phyloP scores from a whole-genome alignment of 1,140 invertebrate species.

The Bombus picipes region DNA sequence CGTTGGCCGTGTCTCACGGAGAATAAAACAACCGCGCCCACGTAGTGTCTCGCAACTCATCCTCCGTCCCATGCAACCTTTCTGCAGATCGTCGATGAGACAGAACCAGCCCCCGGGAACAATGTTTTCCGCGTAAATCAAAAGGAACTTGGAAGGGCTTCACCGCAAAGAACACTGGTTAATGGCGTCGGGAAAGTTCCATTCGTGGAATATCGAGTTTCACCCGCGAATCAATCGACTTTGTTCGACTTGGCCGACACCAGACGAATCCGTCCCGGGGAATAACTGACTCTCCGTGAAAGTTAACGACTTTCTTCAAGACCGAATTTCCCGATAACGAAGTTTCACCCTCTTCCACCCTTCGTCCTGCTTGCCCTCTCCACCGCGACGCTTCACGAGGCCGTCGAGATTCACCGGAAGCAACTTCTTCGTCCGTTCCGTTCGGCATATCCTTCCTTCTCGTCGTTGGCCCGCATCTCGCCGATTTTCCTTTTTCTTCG shows the following conservation, averaged over 20 bases:
- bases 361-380: background rate
- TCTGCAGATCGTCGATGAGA: background rate
- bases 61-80: background rate
- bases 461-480: background rate
- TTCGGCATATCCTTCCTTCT: constrained; percentile 14
- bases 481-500: constrained; percentile 54
- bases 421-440: background rate
- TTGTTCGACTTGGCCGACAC: constrained; percentile 52
- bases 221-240: constrained; percentile 58
- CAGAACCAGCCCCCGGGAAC: background rate
- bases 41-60: background rate
- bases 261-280: constrained; percentile 46
- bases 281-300: constrained; percentile 59
- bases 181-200: constrained; percentile 54
- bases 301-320: constrained; percentile 69
- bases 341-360: constrained; percentile 51
- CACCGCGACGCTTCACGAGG: background rate
- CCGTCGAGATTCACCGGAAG: constrained; percentile 21
- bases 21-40: background rate
- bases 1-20: background rate
- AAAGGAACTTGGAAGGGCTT: constrained; percentile 37
- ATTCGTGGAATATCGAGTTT: constrained; percentile 56
- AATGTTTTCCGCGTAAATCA: constrained; percentile 51
- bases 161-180: constrained; percentile 47
- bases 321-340: constrained; percentile 70